These are phyloP conservation scores for Cheilosia scutellata DNA, from an alignment of 2,888 invertebrate species.

Conservation along the genomic window DNA sequence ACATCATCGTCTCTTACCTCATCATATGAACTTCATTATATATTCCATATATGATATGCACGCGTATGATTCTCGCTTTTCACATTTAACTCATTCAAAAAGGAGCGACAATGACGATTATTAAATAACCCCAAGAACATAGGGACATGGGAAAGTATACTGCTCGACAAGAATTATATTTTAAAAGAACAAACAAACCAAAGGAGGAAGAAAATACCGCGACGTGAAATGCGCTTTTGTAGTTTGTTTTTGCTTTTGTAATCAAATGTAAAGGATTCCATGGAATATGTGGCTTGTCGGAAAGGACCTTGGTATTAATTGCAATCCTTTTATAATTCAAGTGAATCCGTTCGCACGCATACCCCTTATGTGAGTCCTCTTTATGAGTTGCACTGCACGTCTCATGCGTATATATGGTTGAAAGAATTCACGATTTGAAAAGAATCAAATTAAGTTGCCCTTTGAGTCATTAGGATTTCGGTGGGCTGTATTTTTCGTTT, in stretches of 20 bases:
- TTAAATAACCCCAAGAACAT: constrained; percentile 30
- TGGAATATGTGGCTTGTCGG: constrained; percentile 42
- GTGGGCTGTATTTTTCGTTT: not conserved
- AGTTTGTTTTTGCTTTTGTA: constrained; percentile 23
- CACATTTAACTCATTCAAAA: constrained; percentile 39
- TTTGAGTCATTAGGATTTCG: constrained; percentile 49
- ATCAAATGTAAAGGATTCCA: constrained; percentile 52
- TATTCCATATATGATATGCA: not conserved
- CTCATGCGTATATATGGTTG: constrained; percentile 4
- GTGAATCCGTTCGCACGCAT: constrained; percentile 16
- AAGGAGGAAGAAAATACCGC: constrained; percentile 15
- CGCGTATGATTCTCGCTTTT: not conserved
- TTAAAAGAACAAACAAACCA: constrained; percentile 37
- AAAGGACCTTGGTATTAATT: constrained; percentile 62
- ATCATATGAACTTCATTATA: not conserved
- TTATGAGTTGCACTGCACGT: constrained; percentile 23
- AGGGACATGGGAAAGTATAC: constrained; percentile 6
- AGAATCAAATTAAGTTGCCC: constrained; percentile 32
- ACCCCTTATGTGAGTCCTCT: constrained; percentile 15
- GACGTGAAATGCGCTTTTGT: constrained; percentile 25
- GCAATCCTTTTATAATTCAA: constrained; percentile 45
- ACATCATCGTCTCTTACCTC: not conserved
- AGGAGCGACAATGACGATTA: constrained; percentile 41
- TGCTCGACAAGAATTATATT: not conserved
- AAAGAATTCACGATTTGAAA: constrained; percentile 30